These are phyloP conservation scores for Styela clava DNA, from an alignment of 23 tunicate genomes.

Conservation along the genomic window DNA sequence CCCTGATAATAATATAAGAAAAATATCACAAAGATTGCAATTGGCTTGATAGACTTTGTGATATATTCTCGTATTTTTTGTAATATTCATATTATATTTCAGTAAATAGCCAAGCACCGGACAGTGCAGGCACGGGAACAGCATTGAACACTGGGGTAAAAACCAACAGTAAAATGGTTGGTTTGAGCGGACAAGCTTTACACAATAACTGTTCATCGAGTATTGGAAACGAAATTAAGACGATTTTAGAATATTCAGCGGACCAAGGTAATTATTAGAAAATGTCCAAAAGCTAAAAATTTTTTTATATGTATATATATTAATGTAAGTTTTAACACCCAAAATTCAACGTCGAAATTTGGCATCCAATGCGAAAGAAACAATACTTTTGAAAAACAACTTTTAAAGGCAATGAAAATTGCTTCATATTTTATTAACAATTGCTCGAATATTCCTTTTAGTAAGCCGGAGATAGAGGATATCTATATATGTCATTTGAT, in stretches of 20 bases:
- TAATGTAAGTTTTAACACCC: too few relatives aligned
- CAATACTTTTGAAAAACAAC: too few relatives aligned
- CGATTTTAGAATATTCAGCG: constrained; percentile 24
- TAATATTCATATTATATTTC: neutral
- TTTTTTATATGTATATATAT: too few relatives aligned
- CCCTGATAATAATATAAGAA: too few relatives aligned
- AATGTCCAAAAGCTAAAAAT: too few relatives aligned
- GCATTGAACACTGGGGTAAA: constrained; percentile 73
- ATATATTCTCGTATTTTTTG: neutral
- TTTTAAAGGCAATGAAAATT: too few relatives aligned
- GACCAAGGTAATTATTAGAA: constrained; percentile 27
- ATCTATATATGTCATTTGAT: too few relatives aligned
- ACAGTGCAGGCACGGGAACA: constrained; percentile 81
- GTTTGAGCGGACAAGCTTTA: constrained; percentile 41
- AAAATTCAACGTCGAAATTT: too few relatives aligned
- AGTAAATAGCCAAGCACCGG: constrained; percentile 74
- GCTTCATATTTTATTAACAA: too few relatives aligned
- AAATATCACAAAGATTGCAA: neutral
- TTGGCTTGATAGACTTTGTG: neutral
- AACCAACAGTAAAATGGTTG: constrained; percentile 31
- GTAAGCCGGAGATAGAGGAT: too few relatives aligned
- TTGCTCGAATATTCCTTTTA: too few relatives aligned
- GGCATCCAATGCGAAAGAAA: too few relatives aligned
- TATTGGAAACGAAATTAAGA: constrained; percentile 39
- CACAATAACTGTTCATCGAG: constrained; percentile 34